Evolutionary conservation across 2,797 vertebrate species (phyloP), one percentile per base, ranked within the genome.

Genomic region (Rhadinocentrus ornatus): DNA sequence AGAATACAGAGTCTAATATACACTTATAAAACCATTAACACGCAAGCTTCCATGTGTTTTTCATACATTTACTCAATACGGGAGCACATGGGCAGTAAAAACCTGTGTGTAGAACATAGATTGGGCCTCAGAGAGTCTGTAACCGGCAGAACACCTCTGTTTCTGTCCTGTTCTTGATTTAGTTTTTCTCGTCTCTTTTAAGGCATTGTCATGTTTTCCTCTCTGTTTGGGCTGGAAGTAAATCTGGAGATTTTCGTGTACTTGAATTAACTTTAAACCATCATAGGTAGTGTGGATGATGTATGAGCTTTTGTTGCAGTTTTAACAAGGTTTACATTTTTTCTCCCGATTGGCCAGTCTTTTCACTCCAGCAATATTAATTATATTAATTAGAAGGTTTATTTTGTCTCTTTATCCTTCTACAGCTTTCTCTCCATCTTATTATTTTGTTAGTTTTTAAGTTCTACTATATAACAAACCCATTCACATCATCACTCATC

Each of bases 1-100:
- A 96, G 95, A 86, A 63, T 20, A n/a, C 62, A 62, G 56, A 59
- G 13, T 37, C 35, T 46, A 9, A 62, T 20, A 27, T 24, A 32
- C n/a, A 13, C 24, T 13, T 18, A 22, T 6, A 56, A 58, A 57
- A 32, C 15, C 7, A 34, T 2, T n/a, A 41, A 54, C 54, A 50
- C 67, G 31, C 53, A 9, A 18, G 27, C 57, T 50, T 71, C 29
- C 57, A 62, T 48, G 18, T 63, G 72, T 54, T 81, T 48, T 61
- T 64, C 26, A 37, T 52, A 29, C 44, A 16, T 44, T 10, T 7
- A 27, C 46, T 12, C 52, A 6, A 15, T 16, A 57, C 58, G 52
- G 73, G 34, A 80, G 53, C 66, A 78, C 44, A 82, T 63, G 63
- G 62, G 62, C 32, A 29, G 53, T 76, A 65, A 64, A 31, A 83